These are phyloP conservation scores for Agrochola lota DNA, from an alignment of 2,888 invertebrate genomes.

Conservation along the genomic window DNA sequence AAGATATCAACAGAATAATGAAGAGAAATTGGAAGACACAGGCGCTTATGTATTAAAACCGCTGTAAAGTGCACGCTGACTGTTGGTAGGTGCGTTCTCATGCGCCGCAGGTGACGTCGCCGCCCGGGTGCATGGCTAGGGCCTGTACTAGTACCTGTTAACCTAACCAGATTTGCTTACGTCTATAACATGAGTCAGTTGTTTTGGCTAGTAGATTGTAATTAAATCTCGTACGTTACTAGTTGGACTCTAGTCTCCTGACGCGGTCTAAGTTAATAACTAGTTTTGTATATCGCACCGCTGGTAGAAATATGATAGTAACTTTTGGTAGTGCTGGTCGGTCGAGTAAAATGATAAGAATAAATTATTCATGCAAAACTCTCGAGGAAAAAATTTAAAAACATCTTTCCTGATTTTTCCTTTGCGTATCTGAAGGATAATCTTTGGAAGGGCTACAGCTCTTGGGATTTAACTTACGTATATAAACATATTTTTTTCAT, in stretches of 20 bases:
- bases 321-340: background rate
- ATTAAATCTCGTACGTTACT: slow-evolving; percentile 41
- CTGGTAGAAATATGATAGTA: background rate
- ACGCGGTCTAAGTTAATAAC: background rate
- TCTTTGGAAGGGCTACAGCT: background rate
- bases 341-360: background rate
- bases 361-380: background rate
- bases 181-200: slow-evolving; percentile 45
- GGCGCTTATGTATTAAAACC: slow-evolving; percentile 41
- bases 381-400: background rate
- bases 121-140: slow-evolving; percentile 20
- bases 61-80: slow-evolving; percentile 40
- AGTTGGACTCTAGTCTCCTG: slow-evolving; percentile 16
- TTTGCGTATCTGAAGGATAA: background rate
- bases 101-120: slow-evolving; percentile 39
- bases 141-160: slow-evolving; percentile 22
- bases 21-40: slow-evolving; percentile 62
- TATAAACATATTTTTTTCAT: too few relatives aligned
- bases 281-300: background rate
- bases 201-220: slow-evolving; percentile 32
- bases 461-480: too few relatives aligned
- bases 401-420: background rate
- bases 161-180: slow-evolving; percentile 34
- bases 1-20: slow-evolving; percentile 65
- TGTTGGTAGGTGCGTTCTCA: slow-evolving; percentile 22